Evolutionary conservation across 2,888 invertebrate genomes (phyloP).

Genomic region (Dolichopus griseipennis): DNA sequence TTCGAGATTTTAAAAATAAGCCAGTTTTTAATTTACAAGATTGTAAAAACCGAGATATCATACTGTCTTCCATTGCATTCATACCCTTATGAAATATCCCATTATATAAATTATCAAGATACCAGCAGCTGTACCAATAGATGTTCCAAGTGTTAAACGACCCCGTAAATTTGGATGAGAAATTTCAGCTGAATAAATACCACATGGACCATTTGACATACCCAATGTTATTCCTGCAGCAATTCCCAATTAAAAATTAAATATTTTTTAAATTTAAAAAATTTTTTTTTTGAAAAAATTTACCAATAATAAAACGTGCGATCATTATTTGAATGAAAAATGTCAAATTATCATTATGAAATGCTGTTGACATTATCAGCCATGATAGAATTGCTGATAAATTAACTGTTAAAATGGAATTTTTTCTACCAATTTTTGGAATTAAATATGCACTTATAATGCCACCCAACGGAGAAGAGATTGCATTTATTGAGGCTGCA

Average conservation of each 20-base stretch:
- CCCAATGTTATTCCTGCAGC: slow-evolving; percentile 38
- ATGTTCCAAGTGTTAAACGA: slow-evolving; percentile 53
- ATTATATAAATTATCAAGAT: slow-evolving; percentile 55
- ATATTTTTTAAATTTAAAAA: not conserved
- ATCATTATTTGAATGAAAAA: slow-evolving; percentile 36
- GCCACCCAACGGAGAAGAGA: slow-evolving; percentile 39
- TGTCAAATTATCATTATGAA: slow-evolving; percentile 24
- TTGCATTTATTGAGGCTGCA: slow-evolving; percentile 37
- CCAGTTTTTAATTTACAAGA: no score
- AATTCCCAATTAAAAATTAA: not conserved
- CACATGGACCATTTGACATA: slow-evolving; percentile 37
- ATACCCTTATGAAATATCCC: slow-evolving; percentile 45
- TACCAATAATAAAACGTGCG: slow-evolving; percentile 38
- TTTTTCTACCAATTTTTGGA: slow-evolving; percentile 39
- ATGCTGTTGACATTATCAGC: slow-evolving; percentile 35
- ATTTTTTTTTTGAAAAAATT: slow-evolving; percentile 14
- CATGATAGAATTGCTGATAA: slow-evolving; percentile 34
- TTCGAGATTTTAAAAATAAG: not conserved
- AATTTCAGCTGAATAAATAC: slow-evolving; percentile 42
- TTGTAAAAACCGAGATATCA: no score
- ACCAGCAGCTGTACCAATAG: slow-evolving; percentile 55
- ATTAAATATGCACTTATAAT: slow-evolving; percentile 34
- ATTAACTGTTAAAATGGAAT: slow-evolving; percentile 35
- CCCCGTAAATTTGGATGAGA: slow-evolving; percentile 53
- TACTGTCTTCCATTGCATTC: no score